Conservation (phyloP, 2,888 invertebrate genomes). For the Tromatobia lineatoria region DNA sequence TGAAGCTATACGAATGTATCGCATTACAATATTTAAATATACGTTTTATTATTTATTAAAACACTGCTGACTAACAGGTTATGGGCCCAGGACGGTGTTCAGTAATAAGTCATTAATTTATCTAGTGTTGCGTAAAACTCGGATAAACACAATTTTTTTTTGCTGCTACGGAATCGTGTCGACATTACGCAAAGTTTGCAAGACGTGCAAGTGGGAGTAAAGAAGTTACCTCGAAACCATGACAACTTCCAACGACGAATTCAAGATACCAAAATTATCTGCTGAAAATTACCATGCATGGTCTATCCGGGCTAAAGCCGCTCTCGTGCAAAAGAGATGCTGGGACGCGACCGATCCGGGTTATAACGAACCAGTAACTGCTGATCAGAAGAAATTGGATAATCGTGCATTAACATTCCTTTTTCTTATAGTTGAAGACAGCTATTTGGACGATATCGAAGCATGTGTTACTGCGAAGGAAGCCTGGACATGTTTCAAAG, state of each 20-base stretch:
- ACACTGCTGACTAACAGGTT: no score
- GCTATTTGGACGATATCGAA: conserved; percentile 13
- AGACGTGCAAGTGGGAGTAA: no score
- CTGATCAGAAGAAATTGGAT: conserved; percentile 17
- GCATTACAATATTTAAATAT: no score
- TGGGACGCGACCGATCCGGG: conserved; percentile 23
- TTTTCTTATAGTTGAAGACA: conserved; percentile 25
- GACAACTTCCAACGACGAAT: conserved; percentile 8
- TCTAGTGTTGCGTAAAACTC: no score
- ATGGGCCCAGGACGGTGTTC: no score
- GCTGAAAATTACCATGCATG: conserved; percentile 20
- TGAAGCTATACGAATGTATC: no score
- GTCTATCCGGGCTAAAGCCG: conserved; percentile 2
- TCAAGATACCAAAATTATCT: conserved; percentile 11
- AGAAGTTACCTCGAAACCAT: no score
- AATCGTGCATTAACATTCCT: conserved; percentile 21
- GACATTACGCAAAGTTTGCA: no score
- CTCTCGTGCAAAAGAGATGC: background rate
- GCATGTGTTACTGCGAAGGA: conserved; percentile 17
- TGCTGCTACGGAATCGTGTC: no score
- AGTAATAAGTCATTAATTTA: no score
- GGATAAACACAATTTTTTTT: no score
- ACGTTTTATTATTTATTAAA: no score
- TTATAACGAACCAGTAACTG: background rate
- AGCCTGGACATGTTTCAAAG: conserved; percentile 13